These are phyloP conservation scores for Chrysodeixis includens DNA, from an alignment of 2,888 invertebrate species.

Conservation along the genomic window DNA sequence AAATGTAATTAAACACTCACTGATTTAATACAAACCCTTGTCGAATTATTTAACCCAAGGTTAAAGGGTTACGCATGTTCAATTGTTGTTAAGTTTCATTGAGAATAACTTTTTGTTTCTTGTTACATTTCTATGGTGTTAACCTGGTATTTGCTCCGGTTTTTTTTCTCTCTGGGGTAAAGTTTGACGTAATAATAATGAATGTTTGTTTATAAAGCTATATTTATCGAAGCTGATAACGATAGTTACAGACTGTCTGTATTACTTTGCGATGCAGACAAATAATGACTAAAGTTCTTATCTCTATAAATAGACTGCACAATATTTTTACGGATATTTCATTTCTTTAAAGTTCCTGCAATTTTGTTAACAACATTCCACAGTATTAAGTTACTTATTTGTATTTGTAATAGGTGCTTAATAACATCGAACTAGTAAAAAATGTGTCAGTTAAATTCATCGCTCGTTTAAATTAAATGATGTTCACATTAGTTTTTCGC, in stretches of 20 bases:
- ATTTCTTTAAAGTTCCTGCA: too few relatives aligned
- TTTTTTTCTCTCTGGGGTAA: too few relatives aligned
- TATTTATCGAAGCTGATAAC: conserved; percentile 9
- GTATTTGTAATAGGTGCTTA: too few relatives aligned
- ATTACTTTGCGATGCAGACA: not conserved
- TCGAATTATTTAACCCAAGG: conserved; percentile 67
- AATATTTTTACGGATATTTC: too few relatives aligned
- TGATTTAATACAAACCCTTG: conserved; percentile 68
- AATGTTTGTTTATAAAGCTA: not conserved
- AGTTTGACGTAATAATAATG: not conserved
- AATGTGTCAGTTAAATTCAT: too few relatives aligned
- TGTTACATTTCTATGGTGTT: not conserved
- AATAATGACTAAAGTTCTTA: too few relatives aligned
- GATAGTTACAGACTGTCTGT: conserved; percentile 1
- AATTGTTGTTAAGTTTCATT: conserved; percentile 53
- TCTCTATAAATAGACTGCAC: not conserved
- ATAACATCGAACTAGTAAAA: too few relatives aligned
- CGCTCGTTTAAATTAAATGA: too few relatives aligned
- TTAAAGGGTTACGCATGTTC: conserved; percentile 62
- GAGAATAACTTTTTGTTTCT: conserved; percentile 45
- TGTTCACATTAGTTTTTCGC: too few relatives aligned
- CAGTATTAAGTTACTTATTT: too few relatives aligned
- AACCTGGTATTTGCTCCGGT: too few relatives aligned
- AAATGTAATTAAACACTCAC: conserved; percentile 63
- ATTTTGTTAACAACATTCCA: too few relatives aligned